Conservation (phyloP, 2,113 vertebrate genomes). For the Pelobates fuscus region DNA sequence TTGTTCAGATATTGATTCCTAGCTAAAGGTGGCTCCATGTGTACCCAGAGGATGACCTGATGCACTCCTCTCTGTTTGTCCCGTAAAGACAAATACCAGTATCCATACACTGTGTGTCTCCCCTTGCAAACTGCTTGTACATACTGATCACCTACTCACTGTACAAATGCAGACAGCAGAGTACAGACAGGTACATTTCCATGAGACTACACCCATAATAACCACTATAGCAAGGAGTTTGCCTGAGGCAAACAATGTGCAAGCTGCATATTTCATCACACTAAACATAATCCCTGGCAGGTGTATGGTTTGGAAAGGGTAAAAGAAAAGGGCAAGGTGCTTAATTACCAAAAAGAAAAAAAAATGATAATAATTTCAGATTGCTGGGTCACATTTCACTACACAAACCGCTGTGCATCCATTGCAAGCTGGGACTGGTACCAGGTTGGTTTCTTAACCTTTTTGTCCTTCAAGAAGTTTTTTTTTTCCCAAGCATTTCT, state of each 20-base stretch:
- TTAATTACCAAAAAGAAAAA: background rate
- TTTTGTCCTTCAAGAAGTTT: constrained; percentile 47
- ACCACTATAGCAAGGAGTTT: background rate
- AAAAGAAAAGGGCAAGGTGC: background rate
- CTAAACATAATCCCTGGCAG: constrained; percentile 8
- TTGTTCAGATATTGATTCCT: no score
- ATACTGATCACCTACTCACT: background rate
- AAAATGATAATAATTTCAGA: background rate
- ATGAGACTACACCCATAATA: constrained; percentile 25
- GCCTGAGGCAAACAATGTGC: constrained; percentile 4
- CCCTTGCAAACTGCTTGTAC: background rate
- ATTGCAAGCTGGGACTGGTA: background rate
- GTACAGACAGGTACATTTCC: constrained; percentile 17
- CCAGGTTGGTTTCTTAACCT: constrained; percentile 24
- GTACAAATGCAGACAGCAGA: background rate
- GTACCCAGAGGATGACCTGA: background rate
- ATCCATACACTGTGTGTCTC: background rate
- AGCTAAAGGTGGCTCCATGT: background rate
- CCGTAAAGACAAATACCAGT: no score
- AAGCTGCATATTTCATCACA: background rate
- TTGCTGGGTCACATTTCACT: background rate
- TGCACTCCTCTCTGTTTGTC: background rate
- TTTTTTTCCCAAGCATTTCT: constrained; percentile 27
- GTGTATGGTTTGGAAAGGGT: background rate
- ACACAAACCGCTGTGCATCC: background rate